A percentile compares a stretch with the other conserved stretches of the same genome.
Conservation (phyloP, 2,888 invertebrate species). For the Ormyrus pomaceus region DNA sequence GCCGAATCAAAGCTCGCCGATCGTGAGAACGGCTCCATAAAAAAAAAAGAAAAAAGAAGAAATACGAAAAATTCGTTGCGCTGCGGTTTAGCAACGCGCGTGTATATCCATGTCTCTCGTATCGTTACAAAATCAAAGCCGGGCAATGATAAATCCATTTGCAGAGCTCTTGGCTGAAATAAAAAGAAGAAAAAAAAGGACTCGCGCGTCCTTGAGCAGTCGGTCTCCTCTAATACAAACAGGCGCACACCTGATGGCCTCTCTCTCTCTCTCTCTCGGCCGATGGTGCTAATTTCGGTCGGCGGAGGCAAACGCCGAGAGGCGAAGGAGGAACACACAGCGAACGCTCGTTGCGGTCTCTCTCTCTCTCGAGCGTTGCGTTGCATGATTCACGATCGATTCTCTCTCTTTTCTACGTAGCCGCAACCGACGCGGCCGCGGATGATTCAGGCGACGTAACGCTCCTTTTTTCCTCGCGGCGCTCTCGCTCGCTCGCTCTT, state of each 20-base stretch:
- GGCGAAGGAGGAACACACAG: neutral
- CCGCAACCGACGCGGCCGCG: constrained; percentile 15
- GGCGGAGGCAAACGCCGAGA: neutral
- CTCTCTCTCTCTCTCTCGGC: neutral
- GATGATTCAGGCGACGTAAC: constrained; percentile 46
- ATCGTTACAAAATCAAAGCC: too few relatives aligned
- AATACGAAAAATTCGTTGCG: too few relatives aligned
- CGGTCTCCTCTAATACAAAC: constrained; percentile 1
- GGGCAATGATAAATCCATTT: too few relatives aligned
- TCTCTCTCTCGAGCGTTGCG: neutral
- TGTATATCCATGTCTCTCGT: too few relatives aligned
- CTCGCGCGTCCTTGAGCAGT: constrained; percentile 27
- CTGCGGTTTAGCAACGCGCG: too few relatives aligned
- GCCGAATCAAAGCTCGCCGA: too few relatives aligned
- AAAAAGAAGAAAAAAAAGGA: neutral
- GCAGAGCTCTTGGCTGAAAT: too few relatives aligned
- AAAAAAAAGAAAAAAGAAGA: too few relatives aligned
- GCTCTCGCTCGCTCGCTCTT: constrained; percentile 2
- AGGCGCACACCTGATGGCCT: neutral
- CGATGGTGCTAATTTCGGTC: constrained; percentile 30
- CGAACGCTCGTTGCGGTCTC: neutral
- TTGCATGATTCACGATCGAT: constrained; percentile 49
- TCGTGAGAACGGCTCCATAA: too few relatives aligned
- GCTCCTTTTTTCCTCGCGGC: neutral
- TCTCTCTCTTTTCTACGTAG: constrained; percentile 13